phyloP scores from a whole-genome alignment of 1,140 invertebrate genomes.

The Theocolax elegans region DNA sequence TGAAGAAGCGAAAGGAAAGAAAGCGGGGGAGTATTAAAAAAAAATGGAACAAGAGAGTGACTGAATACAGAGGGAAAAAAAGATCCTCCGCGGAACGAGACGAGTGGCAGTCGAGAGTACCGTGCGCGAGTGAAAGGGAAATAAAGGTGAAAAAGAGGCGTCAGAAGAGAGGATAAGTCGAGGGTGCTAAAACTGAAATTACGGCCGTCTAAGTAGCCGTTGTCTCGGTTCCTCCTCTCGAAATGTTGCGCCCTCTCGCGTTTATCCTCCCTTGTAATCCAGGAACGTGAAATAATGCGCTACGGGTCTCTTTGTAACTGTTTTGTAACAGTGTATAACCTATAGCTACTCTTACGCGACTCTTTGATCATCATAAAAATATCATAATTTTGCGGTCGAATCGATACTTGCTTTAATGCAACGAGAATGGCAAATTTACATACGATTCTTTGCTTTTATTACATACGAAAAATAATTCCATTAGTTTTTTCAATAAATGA shows the following conservation, averaged over 20 bases:
- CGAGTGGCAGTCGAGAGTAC: slow-evolving; percentile 3
- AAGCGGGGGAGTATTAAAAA: background rate
- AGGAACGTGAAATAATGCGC: too few species aligned
- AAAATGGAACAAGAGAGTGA: background rate
- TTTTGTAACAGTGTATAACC: too few species aligned
- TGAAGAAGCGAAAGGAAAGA: background rate
- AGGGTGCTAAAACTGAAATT: slow-evolving; percentile 54
- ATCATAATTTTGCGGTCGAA: too few species aligned
- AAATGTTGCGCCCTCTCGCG: background rate
- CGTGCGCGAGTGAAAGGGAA: background rate
- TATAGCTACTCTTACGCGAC: too few species aligned
- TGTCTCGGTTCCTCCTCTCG: background rate
- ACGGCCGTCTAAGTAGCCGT: slow-evolving; percentile 47
- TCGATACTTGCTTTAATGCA: too few species aligned
- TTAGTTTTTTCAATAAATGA: too few species aligned
- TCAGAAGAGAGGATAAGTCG: slow-evolving; percentile 47
- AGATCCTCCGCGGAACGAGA: background rate
- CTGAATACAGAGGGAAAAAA: background rate
- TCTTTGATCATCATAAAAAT: too few species aligned
- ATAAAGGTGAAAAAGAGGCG: slow-evolving; percentile 4
- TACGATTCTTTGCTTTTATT: too few species aligned
- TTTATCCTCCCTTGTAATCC: slow-evolving; percentile 11
- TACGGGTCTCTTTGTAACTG: too few species aligned
- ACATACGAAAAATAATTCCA: too few species aligned
- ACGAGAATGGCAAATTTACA: too few species aligned